Conservation (phyloP, 1,140 invertebrate genomes). For the Magallana angulata region DNA sequence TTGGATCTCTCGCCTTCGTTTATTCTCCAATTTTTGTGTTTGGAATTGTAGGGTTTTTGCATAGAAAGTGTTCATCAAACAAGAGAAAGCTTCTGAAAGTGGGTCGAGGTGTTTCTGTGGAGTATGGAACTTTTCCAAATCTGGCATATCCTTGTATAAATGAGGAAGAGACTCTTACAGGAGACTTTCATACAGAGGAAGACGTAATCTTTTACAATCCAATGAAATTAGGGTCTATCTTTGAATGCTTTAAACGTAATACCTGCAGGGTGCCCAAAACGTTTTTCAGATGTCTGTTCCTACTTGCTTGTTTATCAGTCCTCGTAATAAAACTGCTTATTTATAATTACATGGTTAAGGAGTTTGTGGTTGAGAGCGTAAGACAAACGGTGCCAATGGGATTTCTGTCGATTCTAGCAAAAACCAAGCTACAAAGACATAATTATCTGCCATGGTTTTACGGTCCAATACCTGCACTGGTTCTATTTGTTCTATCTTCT, state of each 20-base stretch:
- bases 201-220: constrained; percentile 2
- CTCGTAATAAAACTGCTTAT: constrained; percentile 41
- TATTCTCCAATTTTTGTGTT: constrained; percentile 9
- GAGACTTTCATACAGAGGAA: background rate
- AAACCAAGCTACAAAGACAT: constrained; percentile 16
- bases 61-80: background rate
- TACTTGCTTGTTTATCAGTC: constrained; percentile 26
- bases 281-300: background rate
- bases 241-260: constrained; percentile 10
- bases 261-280: background rate
- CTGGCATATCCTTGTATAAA: background rate
- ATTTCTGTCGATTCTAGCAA: constrained; percentile 50
- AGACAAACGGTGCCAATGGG: constrained; percentile 48
- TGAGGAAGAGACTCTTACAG: background rate
- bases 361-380: constrained; percentile 51
- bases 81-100: background rate
- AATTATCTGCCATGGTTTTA: background rate
- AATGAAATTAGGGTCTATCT: constrained; percentile 25
- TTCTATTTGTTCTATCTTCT: background rate
- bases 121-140: constrained; percentile 13
- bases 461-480: background rate
- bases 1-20: constrained; percentile 15
- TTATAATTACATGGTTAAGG: constrained; percentile 7
- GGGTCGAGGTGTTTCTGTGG: background rate
- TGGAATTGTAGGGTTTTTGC: constrained; percentile 1